Evolutionary conservation across 2,888 invertebrate genomes (phyloP).

Genomic region (Pseudanteris insignis): DNA sequence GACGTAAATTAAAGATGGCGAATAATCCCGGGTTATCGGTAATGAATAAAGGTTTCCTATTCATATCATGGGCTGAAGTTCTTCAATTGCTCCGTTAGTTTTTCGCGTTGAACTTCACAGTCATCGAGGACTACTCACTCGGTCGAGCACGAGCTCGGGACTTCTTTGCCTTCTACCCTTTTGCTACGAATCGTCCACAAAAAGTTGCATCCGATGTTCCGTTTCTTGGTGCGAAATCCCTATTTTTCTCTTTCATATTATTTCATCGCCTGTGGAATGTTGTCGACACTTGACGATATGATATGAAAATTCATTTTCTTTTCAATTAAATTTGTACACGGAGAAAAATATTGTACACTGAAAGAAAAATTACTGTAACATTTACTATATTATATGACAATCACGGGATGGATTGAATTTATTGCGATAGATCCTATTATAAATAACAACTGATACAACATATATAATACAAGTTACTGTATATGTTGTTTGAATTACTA

Average conservation of each 20-base stretch:
- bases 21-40: slow-evolving; percentile 32
- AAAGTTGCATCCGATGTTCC: slow-evolving; percentile 26
- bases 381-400: too few species aligned
- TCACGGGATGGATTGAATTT: too few species aligned
- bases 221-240: slow-evolving; percentile 31
- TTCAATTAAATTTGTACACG: too few species aligned
- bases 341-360: too few species aligned
- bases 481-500: too few species aligned
- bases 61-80: slow-evolving; percentile 31
- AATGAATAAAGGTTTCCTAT: slow-evolving; percentile 35
- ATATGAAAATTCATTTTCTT: neutral
- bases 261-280: neutral
- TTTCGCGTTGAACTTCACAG: slow-evolving; percentile 28
- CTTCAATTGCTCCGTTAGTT: slow-evolving; percentile 35
- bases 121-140: slow-evolving; percentile 18
- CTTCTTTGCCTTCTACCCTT: slow-evolving; percentile 26
- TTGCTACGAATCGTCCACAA: slow-evolving; percentile 26
- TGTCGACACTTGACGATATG: neutral
- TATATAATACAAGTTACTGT: too few species aligned
- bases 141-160: too few species aligned
- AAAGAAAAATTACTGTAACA: too few species aligned
- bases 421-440: too few species aligned
- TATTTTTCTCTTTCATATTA: slow-evolving; percentile 20
- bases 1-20: slow-evolving; percentile 10
- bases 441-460: too few species aligned